Conservation (phyloP, 1,140 invertebrate genomes). For the Brachionus asplanchnoidis region DNA sequence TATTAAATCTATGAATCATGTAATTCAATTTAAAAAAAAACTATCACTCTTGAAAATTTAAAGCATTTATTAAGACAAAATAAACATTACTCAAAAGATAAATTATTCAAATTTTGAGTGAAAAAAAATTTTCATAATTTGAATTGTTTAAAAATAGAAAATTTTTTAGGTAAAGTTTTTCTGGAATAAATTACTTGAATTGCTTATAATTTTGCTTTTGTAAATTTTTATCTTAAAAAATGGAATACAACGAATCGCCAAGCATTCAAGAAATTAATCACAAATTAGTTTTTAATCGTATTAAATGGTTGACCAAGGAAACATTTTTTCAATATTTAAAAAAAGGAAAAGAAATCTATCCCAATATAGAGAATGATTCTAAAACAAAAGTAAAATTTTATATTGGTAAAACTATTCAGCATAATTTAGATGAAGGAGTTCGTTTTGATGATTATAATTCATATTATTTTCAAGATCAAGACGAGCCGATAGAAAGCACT, state of each 20-base stretch:
- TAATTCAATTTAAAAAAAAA: too few relatives aligned
- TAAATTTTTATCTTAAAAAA: background rate
- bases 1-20: too few relatives aligned
- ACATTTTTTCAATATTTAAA: background rate
- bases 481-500: background rate
- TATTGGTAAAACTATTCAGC: background rate
- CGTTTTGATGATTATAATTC: background rate
- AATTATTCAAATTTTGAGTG: background rate
- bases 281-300: background rate
- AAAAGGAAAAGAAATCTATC: background rate
- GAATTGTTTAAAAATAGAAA: background rate
- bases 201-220: background rate
- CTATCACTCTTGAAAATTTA: too few relatives aligned
- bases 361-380: background rate
- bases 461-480: background rate
- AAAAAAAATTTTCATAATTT: background rate
- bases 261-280: constrained; percentile 12
- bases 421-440: background rate
- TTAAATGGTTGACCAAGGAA: background rate
- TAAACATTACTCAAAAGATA: background rate
- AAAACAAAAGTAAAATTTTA: background rate
- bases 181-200: background rate
- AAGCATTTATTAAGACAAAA: background rate
- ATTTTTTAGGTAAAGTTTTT: background rate
- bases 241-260: constrained; percentile 2